Evolutionary conservation across 2,113 vertebrate species (phyloP), one percentile per base, ranked within the genome.

Genomic region (Sisor rabdophorus): DNA sequence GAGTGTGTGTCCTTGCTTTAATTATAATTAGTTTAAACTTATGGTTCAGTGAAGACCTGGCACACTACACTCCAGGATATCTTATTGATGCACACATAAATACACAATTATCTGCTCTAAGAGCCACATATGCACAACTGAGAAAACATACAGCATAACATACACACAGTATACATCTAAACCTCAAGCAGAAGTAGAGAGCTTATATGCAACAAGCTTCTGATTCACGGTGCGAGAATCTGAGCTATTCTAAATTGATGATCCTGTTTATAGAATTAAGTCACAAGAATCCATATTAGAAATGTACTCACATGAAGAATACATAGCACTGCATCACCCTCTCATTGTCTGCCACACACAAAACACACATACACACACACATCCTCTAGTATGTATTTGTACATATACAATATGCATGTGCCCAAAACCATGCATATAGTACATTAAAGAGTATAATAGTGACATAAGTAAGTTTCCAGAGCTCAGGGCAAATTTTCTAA

Each of bases 261-360:
- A 48, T 22, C 63, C 55, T 74, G 63, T 32, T 24, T 50, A n/a
- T 76, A n/a, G 3, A 52, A 40, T 40, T 63, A 28, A 24, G 40
- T 56, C 40, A 59, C 19, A 47, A 36, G 20, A 11, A 61, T 36
- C 36, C 17, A 28, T 9, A n/a, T 50, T 20, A 40, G 19, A 63
- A 78, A 76, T 32, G 5, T 76, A 89, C 91, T 90, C 86, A 90
- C 89, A 81, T 89, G 32, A 40, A 73, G 59, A 3, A 36, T 36
- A 36, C 32, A 36, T 83, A 73, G 67, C 68, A 61, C 76, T 84
- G 84, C 86, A 81, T 86, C 80, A 82, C 77, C 71, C 55, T 85
- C 83, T 81, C 81, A 26, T 65, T 85, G 78, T 84, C 79, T 86
- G 55, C n/a, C n/a, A n/a, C 22, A 22, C 22, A 56, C n/a, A n/a